Evolutionary conservation across 2,888 invertebrate genomes (phyloP).

Genomic region (Drosophila picticornis): DNA sequence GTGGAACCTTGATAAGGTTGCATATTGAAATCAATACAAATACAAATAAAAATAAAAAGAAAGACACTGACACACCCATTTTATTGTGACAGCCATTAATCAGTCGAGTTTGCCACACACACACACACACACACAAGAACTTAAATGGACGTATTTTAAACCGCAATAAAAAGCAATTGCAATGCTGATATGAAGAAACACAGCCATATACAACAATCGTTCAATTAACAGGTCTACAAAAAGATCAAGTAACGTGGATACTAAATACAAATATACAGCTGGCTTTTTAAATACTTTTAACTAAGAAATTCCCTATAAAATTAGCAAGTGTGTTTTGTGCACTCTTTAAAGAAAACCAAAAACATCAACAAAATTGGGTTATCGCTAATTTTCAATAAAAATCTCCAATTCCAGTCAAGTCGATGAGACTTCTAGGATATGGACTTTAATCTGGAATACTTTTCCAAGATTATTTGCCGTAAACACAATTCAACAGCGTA

Average conservation of each 20-base stretch:
- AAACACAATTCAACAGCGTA: constrained; percentile 23
- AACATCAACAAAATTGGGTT: neutral
- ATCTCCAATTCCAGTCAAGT: constrained; percentile 5
- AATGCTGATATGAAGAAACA: constrained; percentile 20
- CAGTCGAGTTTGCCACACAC: constrained; percentile 11
- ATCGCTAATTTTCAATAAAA: constrained; percentile 11
- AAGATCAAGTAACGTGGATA: neutral
- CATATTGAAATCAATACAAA: constrained; percentile 13
- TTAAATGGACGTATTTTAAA: constrained; percentile 32
- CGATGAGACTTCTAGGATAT: constrained; percentile 22
- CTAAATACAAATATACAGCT: neutral
- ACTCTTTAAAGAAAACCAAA: neutral
- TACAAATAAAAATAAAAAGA: neutral
- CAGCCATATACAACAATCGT: constrained; percentile 20
- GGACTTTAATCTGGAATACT: constrained; percentile 55
- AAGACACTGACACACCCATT: constrained; percentile 47
- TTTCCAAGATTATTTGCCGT: constrained; percentile 16
- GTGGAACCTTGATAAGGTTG: constrained; percentile 13
- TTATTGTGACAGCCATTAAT: constrained; percentile 19
- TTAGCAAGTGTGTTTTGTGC: neutral
- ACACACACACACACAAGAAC: neutral
- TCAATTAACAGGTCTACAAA: constrained; percentile 5
- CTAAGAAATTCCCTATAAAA: neutral
- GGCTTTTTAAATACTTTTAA: neutral
- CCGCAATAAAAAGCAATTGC: constrained; percentile 31